Evolutionary conservation across 53 echinoderm and acorn worm species (phyloP), one percentile per base, ranked within the genome.

Genomic region (Mesocentrotus franciscanus): DNA sequence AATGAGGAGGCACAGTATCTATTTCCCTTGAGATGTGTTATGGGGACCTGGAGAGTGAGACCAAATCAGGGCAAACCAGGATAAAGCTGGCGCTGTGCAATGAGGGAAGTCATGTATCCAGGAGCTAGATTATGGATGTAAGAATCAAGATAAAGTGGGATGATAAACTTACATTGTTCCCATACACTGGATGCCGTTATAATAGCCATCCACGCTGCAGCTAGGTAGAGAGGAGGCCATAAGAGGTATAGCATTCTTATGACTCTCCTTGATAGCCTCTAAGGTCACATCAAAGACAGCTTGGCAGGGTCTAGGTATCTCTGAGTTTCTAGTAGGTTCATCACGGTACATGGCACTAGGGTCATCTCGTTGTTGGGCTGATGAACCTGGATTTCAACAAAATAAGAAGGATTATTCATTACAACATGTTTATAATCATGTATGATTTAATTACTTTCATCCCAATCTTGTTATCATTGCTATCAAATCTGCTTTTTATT

Each of bases 231-330:
- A 56, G 2, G 94, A 78, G 11, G 59, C 94, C 94, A 94, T 94
- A 26, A 94, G 94, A 29, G 94, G 94, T 24, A 94, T 30, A n/a
- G 22, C 36, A 56, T 83, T 78, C 83, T 94, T 94, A 30, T 83
- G 79, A 81, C 94, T 94, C 84, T 94, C 94, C 62, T 81, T 78
- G 60, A 94, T 94, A 29, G 94, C 94, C 42, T 94, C 94, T 24
- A 94, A n/a, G 61, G 94, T 94, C 35, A 78, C 29, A 36, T 81
- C 94, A 78, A 94, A 81, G 81, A 94, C 62, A 22, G 26, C 35
- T 22, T 81, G 61, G 62, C 94, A 94, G 4, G 94, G 94, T 26
- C 60, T 84, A 33, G 83, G 81, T 20, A 29, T 29, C 24, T 42
- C 18, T 17, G 34, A 32, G 17, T 12, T 24, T 15, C 61, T 35